Percentiles rank a stretch among this genome's conserved stretches.
These are phyloP conservation scores for Cheirogaleus major DNA, from an alignment of 2,797 vertebrate species.

Conservation along the genomic window DNA sequence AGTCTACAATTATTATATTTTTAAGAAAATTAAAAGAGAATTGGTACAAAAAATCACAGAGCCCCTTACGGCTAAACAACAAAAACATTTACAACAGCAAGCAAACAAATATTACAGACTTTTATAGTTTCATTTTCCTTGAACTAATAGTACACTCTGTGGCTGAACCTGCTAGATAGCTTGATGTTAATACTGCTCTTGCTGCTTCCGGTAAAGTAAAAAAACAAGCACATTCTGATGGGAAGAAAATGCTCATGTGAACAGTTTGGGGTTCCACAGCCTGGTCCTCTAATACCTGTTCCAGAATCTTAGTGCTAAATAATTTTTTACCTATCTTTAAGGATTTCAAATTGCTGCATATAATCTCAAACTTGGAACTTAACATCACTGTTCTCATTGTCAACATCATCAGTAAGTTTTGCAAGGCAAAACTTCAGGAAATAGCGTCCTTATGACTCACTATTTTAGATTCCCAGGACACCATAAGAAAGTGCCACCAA, in stretches of 20 bases:
- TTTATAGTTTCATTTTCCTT: not conserved
- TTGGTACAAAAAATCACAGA: not conserved
- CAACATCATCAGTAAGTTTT: not conserved
- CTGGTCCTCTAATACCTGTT: not conserved
- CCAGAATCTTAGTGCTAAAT: not conserved
- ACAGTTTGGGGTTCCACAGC: not conserved
- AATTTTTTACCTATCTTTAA: not conserved
- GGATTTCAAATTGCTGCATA: not conserved
- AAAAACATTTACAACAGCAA: not conserved
- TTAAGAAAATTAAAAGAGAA: slow-evolving; percentile 12
- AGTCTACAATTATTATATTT: not conserved
- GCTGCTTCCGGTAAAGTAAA: not conserved
- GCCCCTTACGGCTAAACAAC: not conserved
- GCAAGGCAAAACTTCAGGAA: not conserved
- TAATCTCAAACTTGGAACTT: not conserved
- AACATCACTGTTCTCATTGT: not conserved
- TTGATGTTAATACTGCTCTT: not conserved
- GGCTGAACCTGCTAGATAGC: not conserved
- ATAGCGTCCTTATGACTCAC: not conserved
- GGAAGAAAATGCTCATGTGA: not conserved
- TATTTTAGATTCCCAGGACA: not conserved
- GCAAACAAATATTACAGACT: not conserved
- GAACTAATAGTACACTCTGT: not conserved
- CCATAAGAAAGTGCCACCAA: not conserved
- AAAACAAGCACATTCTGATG: not conserved